A percentile compares a stretch with the other conserved stretches of the same genome.
Evolutionary conservation across 2,113 vertebrate genomes (phyloP).

Genomic region (Gyps fulvus): DNA sequence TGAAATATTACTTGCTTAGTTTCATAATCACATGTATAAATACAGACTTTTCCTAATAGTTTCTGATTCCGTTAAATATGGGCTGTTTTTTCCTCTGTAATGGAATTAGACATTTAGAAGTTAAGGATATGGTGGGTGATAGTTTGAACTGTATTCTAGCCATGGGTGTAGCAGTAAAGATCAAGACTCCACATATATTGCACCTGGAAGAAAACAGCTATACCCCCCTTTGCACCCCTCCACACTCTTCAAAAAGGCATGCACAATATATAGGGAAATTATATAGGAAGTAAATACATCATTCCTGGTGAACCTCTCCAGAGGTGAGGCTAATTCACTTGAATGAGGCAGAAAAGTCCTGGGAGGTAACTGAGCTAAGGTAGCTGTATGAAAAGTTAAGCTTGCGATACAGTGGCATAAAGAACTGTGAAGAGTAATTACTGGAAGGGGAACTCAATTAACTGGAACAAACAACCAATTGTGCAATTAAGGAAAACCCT

Average conservation of each 20-base stretch:
- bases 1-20: not conserved
- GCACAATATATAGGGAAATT: not conserved
- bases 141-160: not conserved
- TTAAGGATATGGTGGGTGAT: not conserved
- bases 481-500: constrained; percentile 51
- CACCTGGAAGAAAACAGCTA: not conserved
- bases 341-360: not conserved
- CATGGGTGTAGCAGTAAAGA: not conserved
- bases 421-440: constrained; percentile 52
- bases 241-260: not conserved
- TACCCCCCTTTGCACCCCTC: not conserved
- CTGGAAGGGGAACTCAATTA: constrained; percentile 57
- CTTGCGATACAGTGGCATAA: not conserved
- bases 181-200: not conserved
- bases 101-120: not conserved
- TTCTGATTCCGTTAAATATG: not conserved
- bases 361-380: not conserved
- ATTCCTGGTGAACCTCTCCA: not conserved
- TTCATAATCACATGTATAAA: not conserved
- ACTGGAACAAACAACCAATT: constrained; percentile 54
- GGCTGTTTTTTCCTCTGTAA: not conserved
- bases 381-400: not conserved
- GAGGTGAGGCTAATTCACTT: not conserved
- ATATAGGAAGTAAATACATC: not conserved
- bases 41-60: not conserved